Conservation (phyloP, 2,797 vertebrate species). For the Macrochelys suwanniensis region DNA sequence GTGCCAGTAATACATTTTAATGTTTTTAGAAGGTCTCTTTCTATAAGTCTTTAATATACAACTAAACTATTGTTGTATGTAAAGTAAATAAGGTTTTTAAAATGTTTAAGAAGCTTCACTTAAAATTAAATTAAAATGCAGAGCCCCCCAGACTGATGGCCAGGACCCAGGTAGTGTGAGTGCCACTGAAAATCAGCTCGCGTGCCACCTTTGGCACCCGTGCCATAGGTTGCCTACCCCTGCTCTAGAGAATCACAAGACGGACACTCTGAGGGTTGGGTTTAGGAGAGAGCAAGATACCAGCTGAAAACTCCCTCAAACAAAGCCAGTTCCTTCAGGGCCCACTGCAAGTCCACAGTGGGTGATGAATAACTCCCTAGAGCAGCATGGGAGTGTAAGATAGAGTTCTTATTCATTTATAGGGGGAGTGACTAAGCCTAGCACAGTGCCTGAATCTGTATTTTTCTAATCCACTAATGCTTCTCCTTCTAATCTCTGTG, state of each 20-base stretch:
- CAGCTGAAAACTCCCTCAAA: background rate
- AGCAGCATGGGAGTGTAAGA: background rate
- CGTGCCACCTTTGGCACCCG: no score
- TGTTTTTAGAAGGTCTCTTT: no score
- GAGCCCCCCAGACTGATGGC: no score
- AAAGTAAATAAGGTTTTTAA: no score
- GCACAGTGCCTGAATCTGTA: background rate
- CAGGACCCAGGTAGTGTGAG: no score
- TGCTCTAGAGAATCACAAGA: background rate
- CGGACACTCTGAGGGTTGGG: background rate
- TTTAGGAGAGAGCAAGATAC: background rate
- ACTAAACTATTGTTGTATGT: no score
- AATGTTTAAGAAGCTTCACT: no score
- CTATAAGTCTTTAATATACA: no score
- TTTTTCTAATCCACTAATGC: conserved; percentile 38
- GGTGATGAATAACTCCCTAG: background rate
- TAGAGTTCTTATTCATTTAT: background rate
- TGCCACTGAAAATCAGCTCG: no score
- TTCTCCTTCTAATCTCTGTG: conserved; percentile 31
- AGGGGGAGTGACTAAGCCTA: background rate
- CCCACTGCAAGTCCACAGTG: background rate
- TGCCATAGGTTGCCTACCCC: no score
- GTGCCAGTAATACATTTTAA: no score
- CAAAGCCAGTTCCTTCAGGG: background rate
- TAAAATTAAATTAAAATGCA: no score